phyloP scores from a whole-genome alignment of 2,888 invertebrate genomes.

The Busseola fusca region DNA sequence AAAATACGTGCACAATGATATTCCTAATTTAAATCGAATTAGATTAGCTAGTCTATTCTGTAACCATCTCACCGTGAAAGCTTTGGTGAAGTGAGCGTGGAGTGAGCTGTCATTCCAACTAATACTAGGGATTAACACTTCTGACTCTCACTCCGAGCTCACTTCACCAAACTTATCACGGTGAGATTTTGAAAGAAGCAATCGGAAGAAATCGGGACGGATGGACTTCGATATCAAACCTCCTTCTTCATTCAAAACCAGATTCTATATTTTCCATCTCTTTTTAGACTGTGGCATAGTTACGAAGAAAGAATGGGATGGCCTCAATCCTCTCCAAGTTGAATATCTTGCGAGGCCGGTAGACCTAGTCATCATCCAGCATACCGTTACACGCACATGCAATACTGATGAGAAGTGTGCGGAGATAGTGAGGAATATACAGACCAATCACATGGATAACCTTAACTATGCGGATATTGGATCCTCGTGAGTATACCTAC shows the following conservation, averaged over 20 bases:
- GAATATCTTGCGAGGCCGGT: conserved; percentile 88
- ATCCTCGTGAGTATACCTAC: conserved; percentile 79
- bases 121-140: too few relatives aligned
- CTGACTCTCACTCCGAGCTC: too few relatives aligned
- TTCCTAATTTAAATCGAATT: too few relatives aligned
- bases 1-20: too few relatives aligned
- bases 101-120: too few relatives aligned
- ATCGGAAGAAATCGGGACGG: neutral
- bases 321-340: conserved; percentile 75
- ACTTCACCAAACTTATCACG: too few relatives aligned
- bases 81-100: too few relatives aligned
- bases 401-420: conserved; percentile 78
- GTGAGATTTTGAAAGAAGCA: too few relatives aligned
- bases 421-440: conserved; percentile 81
- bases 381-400: conserved; percentile 87
- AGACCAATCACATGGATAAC: conserved; percentile 85
- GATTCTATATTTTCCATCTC: neutral
- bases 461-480: conserved; percentile 87
- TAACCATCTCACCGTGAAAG: too few relatives aligned
- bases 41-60: too few relatives aligned
- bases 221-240: neutral
- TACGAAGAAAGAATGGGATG: conserved; percentile 88
- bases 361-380: conserved; percentile 88
- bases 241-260: too few relatives aligned
- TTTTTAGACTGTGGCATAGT: conserved; percentile 79